These are phyloP conservation scores for Pocillopora damicornis DNA, from an alignment of 64 coral and sea anemone genomes.

Conservation along the genomic window DNA sequence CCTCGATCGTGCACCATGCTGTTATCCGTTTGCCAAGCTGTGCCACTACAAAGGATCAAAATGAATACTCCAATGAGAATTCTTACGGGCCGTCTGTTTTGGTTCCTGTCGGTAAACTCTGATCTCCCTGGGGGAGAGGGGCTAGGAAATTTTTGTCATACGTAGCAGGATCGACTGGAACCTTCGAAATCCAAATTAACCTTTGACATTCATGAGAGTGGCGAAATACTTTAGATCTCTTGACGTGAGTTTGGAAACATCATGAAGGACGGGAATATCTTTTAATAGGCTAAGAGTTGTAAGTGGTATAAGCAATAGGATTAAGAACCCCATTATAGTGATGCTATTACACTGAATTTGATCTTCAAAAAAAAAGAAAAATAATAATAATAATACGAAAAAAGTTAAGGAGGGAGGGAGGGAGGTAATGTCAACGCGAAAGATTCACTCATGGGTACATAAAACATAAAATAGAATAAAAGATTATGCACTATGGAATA, in stretches of 20 bases:
- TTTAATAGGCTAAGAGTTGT: background rate
- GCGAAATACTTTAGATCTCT: background rate
- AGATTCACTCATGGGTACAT: no score
- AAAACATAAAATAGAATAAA: no score
- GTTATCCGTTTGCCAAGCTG: background rate
- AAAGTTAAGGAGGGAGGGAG: no score
- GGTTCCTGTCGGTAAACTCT: background rate
- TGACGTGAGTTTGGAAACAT: background rate
- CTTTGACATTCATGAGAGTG: background rate
- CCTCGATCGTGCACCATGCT: conserved; percentile 60
- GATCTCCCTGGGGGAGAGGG: background rate
- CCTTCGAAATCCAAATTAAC: background rate
- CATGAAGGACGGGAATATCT: background rate
- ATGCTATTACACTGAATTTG: no score
- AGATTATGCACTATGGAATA: no score
- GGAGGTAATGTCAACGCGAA: no score
- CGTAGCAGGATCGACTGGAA: background rate
- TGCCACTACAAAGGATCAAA: background rate
- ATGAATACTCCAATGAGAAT: background rate
- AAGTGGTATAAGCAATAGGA: no score
- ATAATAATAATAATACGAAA: no score
- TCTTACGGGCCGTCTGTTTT: background rate
- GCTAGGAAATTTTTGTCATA: background rate
- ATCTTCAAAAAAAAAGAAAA: no score
- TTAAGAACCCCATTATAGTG: no score